Evolutionary conservation across 2,797 vertebrate species (phyloP).

Genomic region (Phoxinus dragarum): DNA sequence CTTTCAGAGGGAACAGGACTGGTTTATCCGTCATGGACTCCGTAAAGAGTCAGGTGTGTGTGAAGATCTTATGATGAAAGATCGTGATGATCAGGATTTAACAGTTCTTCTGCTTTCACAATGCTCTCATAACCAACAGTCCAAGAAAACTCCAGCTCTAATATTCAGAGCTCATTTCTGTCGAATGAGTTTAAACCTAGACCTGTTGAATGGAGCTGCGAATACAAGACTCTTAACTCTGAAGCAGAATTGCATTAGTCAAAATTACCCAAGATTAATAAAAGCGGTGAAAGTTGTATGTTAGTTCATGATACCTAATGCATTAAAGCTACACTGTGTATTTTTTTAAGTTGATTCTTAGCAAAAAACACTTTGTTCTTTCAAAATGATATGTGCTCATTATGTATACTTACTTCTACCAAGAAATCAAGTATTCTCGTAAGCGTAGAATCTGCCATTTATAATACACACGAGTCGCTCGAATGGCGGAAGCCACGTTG

Average conservation of each 20-base stretch:
- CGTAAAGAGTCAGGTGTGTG: slow-evolving; percentile 2
- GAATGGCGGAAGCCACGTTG: too few species aligned
- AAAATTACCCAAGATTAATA: too few species aligned
- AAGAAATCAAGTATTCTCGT: too few species aligned
- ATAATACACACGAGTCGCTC: too few species aligned
- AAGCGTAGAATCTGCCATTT: too few species aligned
- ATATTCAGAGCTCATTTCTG: too few species aligned
- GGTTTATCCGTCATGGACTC: slow-evolving; percentile 36
- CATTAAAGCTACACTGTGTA: not conserved
- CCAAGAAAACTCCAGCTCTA: not conserved
- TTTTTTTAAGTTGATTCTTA: too few species aligned
- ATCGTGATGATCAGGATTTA: slow-evolving; percentile 18
- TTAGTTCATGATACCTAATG: not conserved
- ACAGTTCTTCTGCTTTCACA: slow-evolving; percentile 20
- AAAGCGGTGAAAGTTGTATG: not conserved
- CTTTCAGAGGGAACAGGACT: slow-evolving; percentile 46
- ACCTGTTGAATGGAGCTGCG: not conserved
- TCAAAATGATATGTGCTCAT: too few species aligned
- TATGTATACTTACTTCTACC: too few species aligned
- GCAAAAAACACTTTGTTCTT: too few species aligned
- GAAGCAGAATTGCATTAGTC: not conserved
- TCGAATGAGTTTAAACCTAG: not conserved
- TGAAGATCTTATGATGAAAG: slow-evolving; percentile 20
- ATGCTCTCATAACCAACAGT: not conserved
- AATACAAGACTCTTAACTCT: not conserved